Percentiles rank a stretch among this genome's conserved stretches.
phyloP scores from a whole-genome alignment of 2,113 vertebrate species.

The Hippocampus barbouri region DNA sequence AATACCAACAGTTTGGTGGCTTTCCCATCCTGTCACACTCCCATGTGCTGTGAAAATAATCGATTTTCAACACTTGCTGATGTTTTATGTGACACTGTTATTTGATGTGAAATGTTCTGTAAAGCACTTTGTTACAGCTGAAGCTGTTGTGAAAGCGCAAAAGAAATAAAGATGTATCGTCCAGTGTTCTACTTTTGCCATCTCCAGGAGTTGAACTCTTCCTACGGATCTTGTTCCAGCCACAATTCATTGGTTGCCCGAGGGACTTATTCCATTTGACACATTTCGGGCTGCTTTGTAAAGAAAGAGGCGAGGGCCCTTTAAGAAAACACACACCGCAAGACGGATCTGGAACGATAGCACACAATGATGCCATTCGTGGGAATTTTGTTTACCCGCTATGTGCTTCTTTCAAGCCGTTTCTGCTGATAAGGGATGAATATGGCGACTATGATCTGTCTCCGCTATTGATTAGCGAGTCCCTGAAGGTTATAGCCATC shows the following conservation, averaged over 20 bases:
- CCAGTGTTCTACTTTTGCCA: not conserved
- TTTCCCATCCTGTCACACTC: not conserved
- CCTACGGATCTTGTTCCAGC: not conserved
- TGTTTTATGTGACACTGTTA: no score
- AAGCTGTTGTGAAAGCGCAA: no score
- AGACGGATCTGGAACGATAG: not conserved
- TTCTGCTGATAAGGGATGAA: conserved; percentile 53
- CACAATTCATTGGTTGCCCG: not conserved
- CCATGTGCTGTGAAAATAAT: no score
- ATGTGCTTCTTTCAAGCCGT: not conserved
- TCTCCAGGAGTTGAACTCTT: not conserved
- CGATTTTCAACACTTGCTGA: no score
- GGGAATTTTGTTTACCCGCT: not conserved
- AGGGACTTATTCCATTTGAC: not conserved
- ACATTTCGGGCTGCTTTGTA: not conserved
- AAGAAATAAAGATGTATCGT: no score
- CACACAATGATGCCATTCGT: not conserved
- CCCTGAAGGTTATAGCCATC: conserved; percentile 66
- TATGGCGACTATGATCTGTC: conserved; percentile 42
- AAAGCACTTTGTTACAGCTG: no score
- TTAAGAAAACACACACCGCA: not conserved
- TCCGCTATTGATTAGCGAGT: conserved; percentile 52
- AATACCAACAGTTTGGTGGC: not conserved
- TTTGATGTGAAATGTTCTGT: no score
- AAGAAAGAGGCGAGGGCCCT: not conserved